phyloP scores from a whole-genome alignment of 2,797 vertebrate genomes.

The Protonibea diacanthus region DNA sequence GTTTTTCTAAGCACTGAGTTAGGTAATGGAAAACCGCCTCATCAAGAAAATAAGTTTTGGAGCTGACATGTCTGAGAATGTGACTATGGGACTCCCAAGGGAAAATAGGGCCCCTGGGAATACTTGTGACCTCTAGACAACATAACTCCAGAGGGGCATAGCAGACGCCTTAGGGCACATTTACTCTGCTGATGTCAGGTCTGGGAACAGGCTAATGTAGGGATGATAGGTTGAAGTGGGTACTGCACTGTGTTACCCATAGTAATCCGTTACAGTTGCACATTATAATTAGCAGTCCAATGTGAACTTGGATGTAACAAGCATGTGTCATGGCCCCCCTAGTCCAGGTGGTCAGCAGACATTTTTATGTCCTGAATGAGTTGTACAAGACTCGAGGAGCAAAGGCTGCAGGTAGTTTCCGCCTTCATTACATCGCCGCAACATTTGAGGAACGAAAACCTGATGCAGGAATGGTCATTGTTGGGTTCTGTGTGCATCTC shows the following conservation, averaged over 20 bases:
- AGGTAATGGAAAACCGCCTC: slow-evolving; percentile 64
- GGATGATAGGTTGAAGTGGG: slow-evolving; percentile 26
- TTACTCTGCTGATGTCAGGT: slow-evolving; percentile 55
- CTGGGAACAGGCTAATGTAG: slow-evolving; percentile 66
- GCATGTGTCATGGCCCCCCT: slow-evolving; percentile 7
- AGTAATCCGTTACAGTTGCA: neutral
- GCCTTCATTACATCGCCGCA: neutral
- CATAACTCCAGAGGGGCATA: slow-evolving; percentile 51
- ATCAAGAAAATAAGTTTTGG: slow-evolving; percentile 49
- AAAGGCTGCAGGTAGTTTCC: neutral
- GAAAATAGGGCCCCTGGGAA: slow-evolving; percentile 71
- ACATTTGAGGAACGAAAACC: neutral
- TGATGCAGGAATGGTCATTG: neutral
- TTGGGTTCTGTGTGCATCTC: slow-evolving; percentile 22
- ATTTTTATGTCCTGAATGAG: slow-evolving; percentile 22
- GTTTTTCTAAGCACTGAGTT: slow-evolving; percentile 45
- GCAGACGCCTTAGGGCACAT: slow-evolving; percentile 47
- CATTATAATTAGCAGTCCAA: slow-evolving; percentile 23
- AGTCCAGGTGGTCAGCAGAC: neutral
- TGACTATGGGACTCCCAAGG: slow-evolving; percentile 42
- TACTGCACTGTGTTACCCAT: slow-evolving; percentile 11
- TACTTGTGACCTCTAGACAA: slow-evolving; percentile 60
- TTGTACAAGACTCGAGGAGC: neutral
- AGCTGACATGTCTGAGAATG: slow-evolving; percentile 75
- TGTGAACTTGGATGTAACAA: slow-evolving; percentile 28